Base-by-base conservation (phyloP, 2,797 vertebrate genomes). In the Pelodytes ibericus region DNA sequence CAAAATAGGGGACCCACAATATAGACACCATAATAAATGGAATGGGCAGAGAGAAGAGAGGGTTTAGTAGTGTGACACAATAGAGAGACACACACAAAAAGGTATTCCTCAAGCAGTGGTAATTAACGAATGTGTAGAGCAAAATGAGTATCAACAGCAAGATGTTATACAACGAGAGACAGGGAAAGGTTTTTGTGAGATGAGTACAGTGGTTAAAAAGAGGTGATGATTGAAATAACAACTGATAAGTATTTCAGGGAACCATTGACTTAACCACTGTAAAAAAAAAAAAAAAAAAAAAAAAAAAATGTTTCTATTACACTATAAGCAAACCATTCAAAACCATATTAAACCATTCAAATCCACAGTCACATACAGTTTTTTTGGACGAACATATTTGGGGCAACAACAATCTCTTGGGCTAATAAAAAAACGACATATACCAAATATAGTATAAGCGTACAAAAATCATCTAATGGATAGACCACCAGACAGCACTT, bases 1-100 rank as follows among this genome's bases (percentile, higher is more conserved):
- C 76, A 73, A 27, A 72, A n/a, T n/a, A 67, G 58, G 44, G 62
- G 62, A 72, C 62, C 39, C 56, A 65, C 31, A 27, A 20, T 71
- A 60, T 36, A 64, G 44, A 64, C 27, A 71, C 56, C 66, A 49
- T 20, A 44, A 65, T 59, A 51, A 51, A 58, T 11, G 31, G 33
- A 20, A 41, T 41, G 27, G 44, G 20, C 30, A 33, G 39, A 51
- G 18, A 71, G 39, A 58, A 9, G 26, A 24, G 18, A 16, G 63
- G 39, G 3, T 44, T 13, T 3, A 16, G 41, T 44, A 13, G 41
- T 13, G 41, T 44, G 41, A 1, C 11, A 44, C 41, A 44, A 44
- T 10, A 44, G 3, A 16, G 41, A 44, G 41, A 44, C 18, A 24
- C n/a, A n/a, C n/a, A n/a, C n/a, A n/a, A n/a, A 53, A 53, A 24